phyloP scores from a whole-genome alignment of 1,140 invertebrate species.

The Monomorium pharaonis region DNA sequence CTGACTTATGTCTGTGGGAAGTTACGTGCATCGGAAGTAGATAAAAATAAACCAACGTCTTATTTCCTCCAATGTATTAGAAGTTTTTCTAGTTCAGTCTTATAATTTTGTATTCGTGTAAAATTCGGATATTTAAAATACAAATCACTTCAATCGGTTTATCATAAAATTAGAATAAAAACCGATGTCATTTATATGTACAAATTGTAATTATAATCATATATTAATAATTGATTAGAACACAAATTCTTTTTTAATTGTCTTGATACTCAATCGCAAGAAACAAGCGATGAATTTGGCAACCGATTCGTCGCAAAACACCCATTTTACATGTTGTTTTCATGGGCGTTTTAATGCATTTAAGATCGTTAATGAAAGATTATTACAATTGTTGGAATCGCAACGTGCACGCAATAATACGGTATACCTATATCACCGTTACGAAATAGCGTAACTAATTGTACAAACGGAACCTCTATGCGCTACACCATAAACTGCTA shows the following conservation, averaged over 20 bases:
- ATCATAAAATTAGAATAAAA: not conserved
- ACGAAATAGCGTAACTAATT: slow-evolving; percentile 50
- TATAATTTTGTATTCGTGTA: slow-evolving; percentile 19
- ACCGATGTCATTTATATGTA: not conserved
- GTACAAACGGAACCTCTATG: slow-evolving; percentile 54
- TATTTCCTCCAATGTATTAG: not conserved
- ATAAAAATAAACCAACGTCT: slow-evolving; percentile 11
- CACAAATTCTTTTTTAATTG: not conserved
- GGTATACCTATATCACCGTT: slow-evolving; percentile 39
- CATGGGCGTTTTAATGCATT: slow-evolving; percentile 20
- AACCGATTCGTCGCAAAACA: not conserved
- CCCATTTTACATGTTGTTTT: slow-evolving; percentile 8
- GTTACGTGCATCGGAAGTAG: not conserved
- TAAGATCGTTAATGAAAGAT: slow-evolving; percentile 29
- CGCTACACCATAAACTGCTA: slow-evolving; percentile 73
- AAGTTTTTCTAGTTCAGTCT: slow-evolving; percentile 21
- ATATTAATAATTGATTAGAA: not conserved
- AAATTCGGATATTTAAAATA: not conserved
- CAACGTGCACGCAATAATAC: slow-evolving; percentile 39
- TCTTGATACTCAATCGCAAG: not conserved
- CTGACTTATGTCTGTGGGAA: not conserved
- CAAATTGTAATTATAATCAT: not conserved
- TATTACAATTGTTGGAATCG: slow-evolving; percentile 36
- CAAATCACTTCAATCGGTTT: not conserved
- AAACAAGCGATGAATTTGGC: not conserved